These are phyloP conservation scores for Megaptera novaeangliae DNA, from an alignment of 2,113 vertebrate species.

Conservation along the genomic window DNA sequence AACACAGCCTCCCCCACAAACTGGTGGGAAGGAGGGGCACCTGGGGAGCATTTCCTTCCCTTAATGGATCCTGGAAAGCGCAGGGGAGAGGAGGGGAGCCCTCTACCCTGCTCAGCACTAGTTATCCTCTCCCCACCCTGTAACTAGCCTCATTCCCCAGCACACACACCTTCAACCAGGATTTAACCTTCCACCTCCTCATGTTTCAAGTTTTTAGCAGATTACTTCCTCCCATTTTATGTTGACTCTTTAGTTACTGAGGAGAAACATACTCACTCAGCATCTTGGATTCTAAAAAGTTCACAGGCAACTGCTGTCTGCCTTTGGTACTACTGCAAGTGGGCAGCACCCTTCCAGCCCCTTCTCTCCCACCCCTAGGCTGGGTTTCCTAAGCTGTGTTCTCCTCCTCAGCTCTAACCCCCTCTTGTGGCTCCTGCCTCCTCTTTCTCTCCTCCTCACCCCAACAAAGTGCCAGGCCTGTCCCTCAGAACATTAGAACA, in stretches of 20 bases:
- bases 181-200: neutral
- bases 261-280: neutral
- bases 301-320: neutral
- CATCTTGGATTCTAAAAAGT: neutral
- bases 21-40: accelerated
- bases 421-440: neutral
- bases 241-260: neutral
- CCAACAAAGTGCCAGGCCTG: neutral
- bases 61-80: neutral
- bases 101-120: too few species aligned
- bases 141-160: neutral
- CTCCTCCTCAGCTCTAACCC: neutral
- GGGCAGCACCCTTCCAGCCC: neutral
- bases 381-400: neutral
- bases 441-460: neutral
- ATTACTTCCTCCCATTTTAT: neutral
- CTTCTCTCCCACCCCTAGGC: neutral
- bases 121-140: accelerated
- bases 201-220: neutral
- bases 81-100: neutral
- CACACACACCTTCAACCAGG: neutral
- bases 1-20: neutral
- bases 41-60: accelerated
- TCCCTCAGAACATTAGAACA: too few species aligned
- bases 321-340: neutral